Percentiles rank a stretch among this genome's conserved stretches.
Evolutionary conservation across 2,888 invertebrate genomes (phyloP).

Genomic region (Microplitis deprimator): DNA sequence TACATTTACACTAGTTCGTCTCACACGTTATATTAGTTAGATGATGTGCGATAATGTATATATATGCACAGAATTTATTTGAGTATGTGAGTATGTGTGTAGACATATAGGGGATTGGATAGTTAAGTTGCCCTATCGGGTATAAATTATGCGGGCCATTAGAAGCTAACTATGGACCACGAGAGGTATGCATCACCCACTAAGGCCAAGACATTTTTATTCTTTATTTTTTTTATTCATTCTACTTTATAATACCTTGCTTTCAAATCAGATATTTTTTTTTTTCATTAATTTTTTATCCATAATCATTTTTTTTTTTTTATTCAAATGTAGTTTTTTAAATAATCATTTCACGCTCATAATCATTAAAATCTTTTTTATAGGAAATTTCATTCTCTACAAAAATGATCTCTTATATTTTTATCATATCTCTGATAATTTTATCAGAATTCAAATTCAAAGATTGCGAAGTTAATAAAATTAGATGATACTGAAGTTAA

Average conservation of each 20-base stretch:
- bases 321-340: background rate
- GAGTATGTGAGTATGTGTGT: constrained; percentile 12
- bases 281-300: background rate
- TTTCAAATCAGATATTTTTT: background rate
- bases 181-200: constrained; percentile 58
- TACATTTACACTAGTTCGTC: constrained; percentile 11
- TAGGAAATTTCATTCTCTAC: background rate
- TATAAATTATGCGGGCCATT: constrained; percentile 67
- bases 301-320: background rate
- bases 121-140: constrained; percentile 57
- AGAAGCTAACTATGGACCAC: constrained; percentile 61
- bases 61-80: background rate
- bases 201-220: constrained; percentile 31
- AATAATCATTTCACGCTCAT: background rate
- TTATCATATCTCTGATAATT: background rate
- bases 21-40: constrained; percentile 8
- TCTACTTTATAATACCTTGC: background rate
- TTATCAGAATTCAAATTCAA: background rate
- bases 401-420: background rate
- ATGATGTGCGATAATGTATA: too few species aligned
- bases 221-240: constrained; percentile 14
- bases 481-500: too few species aligned
- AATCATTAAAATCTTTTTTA: background rate
- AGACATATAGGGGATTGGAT: constrained; percentile 41
- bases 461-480: too few species aligned